These are phyloP conservation scores for Lynx canadensis DNA, from an alignment of 2,113 vertebrate genomes.

Conservation along the genomic window DNA sequence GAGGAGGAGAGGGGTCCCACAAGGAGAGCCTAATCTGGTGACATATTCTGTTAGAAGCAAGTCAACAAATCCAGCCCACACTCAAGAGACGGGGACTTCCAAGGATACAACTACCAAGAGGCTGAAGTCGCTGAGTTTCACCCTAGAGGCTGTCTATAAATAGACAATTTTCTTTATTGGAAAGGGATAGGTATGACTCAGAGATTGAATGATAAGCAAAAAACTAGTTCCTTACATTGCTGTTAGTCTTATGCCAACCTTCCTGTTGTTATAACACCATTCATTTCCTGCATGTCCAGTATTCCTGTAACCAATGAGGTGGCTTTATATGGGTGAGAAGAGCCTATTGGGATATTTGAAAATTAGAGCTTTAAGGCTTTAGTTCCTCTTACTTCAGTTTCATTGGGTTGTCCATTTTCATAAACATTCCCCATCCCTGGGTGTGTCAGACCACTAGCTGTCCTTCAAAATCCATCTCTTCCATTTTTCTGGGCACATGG, in stretches of 20 bases:
- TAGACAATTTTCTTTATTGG: not conserved
- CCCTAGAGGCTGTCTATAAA: not conserved
- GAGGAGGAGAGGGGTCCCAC: not conserved
- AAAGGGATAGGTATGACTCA: not conserved
- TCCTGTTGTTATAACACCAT: not conserved
- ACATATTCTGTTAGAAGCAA: not conserved
- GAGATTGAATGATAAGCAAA: not conserved
- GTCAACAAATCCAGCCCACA: not conserved
- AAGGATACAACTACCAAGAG: not conserved
- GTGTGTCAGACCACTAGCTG: not conserved
- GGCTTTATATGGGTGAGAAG: not conserved
- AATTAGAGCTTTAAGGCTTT: not conserved
- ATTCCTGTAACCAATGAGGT: not conserved
- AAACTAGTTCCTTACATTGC: not conserved
- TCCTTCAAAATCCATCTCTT: constrained; percentile 13
- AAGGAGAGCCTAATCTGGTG: not conserved
- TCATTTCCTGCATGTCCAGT: not conserved
- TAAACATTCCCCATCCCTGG: not conserved
- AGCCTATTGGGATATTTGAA: not conserved
- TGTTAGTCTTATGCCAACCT: not conserved
- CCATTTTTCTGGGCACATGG: constrained; percentile 12
- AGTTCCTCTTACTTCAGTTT: not conserved
- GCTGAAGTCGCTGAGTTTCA: not conserved
- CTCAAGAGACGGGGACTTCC: not conserved
- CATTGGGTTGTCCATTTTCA: not conserved